Evolutionary conservation across 1,140 invertebrate genomes (phyloP).

Genomic region (Eubasilissa regina): DNA sequence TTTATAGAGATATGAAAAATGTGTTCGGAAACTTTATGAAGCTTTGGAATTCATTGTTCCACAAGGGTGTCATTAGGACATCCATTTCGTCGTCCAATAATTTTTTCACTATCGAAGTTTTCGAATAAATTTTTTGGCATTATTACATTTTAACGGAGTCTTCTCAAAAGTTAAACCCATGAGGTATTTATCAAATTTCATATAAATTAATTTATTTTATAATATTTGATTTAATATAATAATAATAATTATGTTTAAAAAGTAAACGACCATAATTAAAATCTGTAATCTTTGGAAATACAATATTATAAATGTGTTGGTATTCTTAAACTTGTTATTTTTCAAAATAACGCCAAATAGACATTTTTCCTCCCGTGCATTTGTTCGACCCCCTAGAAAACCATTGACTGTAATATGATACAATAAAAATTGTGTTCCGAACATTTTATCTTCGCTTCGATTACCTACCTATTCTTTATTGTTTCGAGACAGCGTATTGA

Average conservation of each 20-base stretch:
- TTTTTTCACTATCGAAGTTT: slow-evolving; percentile 33
- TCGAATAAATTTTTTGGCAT: slow-evolving; percentile 17
- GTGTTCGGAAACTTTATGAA: slow-evolving; percentile 60
- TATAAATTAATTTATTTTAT: background rate
- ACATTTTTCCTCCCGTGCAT: slow-evolving; percentile 9
- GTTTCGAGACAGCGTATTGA: no score
- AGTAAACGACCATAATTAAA: no score
- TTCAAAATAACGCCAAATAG: slow-evolving; percentile 4
- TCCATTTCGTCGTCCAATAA: slow-evolving; percentile 29
- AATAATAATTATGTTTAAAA: no score
- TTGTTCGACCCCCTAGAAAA: slow-evolving; percentile 14
- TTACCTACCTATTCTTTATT: slow-evolving; percentile 25
- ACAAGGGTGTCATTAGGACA: slow-evolving; percentile 42
- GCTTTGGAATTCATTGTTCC: slow-evolving; percentile 58
- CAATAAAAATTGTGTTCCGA: slow-evolving; percentile 56
- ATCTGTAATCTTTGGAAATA: background rate
- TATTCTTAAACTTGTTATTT: background rate
- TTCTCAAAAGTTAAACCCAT: background rate
- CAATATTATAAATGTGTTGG: background rate
- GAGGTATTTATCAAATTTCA: background rate
- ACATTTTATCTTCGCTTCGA: slow-evolving; percentile 53
- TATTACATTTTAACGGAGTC: slow-evolving; percentile 13
- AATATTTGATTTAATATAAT: background rate
- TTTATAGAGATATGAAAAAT: slow-evolving; percentile 61
- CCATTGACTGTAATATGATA: slow-evolving; percentile 55